Evolutionary conservation across 2,888 invertebrate species (phyloP), one percentile per base, ranked within the genome.

Genomic region (Troilus luridus): DNA sequence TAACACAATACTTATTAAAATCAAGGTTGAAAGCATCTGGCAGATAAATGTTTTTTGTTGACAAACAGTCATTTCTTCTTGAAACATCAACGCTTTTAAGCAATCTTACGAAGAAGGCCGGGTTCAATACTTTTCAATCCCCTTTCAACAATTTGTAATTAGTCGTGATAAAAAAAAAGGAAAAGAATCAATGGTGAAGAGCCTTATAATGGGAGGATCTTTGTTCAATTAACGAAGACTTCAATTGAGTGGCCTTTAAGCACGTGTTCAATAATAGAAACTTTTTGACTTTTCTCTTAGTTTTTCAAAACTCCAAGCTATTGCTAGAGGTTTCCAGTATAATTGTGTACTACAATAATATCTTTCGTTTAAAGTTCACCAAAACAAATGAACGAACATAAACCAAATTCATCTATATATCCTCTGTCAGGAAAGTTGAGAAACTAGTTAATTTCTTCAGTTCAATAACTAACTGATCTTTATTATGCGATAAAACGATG

Each of bases 141-240:
- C 54, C 81, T 27, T 19, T 81, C 54, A 54, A 81, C 54, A 54
- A 21, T 81, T 81, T 21, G 81, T 21, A 81, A 81, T 81, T 81
- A 81, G 81, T 81, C 81, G 21, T 11, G 81, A 81, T 81, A 54
- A 81, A 81, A 81, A 41, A 81, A 9, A 54, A 21, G 41, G 19
- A 81, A 81, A 56, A 19, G 81, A 81, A 81, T 81, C 81, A 81
- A 54, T 81, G 54, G 9, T 10, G 17, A 81, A 81, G 81, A 17
- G 54, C 1, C 81, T 81, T 54, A 56, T 81, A 81, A 81, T 81
- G 81, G 81, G 19, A 81, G 81, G 81, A 81, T 81, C 81, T 81
- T 81, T 81, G 81, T 81, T 56, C 81, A 81, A 81, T 81, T 54
- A 81, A 81, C 41, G 8, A 17, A 2, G 19, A 54, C 81, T 81